Evolutionary conservation across 2,797 vertebrate species (phyloP).

Genomic region (Siniperca obscura): DNA sequence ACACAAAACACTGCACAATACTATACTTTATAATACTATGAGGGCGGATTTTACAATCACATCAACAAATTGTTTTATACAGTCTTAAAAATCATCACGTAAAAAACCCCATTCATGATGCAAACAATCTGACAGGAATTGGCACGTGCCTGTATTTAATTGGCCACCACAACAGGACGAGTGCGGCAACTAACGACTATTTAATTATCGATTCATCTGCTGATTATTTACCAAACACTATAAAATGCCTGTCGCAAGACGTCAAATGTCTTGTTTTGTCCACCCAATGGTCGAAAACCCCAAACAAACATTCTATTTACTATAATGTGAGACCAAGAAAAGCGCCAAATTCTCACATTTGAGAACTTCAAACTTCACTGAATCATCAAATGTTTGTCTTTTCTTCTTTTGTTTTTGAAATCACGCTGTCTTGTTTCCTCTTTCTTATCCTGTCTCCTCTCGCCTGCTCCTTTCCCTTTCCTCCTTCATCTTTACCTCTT

Average conservation of each 20-base stretch:
- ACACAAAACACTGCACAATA: no score
- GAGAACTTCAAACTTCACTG: not conserved
- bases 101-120: not conserved
- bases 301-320: no score
- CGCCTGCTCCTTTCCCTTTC: not conserved
- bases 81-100: not conserved
- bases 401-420: no score
- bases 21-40: not conserved
- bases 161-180: not conserved
- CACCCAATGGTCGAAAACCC: not conserved
- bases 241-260: not conserved
- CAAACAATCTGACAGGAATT: not conserved
- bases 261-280: no score
- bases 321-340: no score
- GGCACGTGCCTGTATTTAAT: not conserved
- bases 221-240: not conserved
- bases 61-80: not conserved
- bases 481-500: no score
- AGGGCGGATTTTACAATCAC: not conserved
- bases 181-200: not conserved
- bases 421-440: not conserved
- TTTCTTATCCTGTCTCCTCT: not conserved
- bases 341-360: not conserved
- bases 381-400: not conserved
- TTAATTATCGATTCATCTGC: not conserved